A percentile compares a stretch with the other conserved stretches of the same genome.
phyloP scores from a whole-genome alignment of 2,888 invertebrate species.

The Gerris lacustris region DNA sequence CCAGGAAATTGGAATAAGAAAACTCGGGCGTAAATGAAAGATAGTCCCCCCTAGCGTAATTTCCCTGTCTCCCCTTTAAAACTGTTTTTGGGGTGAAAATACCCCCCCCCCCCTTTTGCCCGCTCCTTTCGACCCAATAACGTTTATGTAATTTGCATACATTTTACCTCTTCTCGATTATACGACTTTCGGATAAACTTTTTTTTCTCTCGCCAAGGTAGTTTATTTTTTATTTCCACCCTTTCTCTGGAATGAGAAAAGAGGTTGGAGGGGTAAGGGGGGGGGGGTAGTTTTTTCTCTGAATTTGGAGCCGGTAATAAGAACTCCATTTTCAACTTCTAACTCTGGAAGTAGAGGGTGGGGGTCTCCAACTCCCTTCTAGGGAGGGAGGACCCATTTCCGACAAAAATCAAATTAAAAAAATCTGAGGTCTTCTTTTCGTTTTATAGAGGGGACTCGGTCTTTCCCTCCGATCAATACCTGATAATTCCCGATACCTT shows the following conservation, averaged over 20 bases:
- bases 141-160: conserved; percentile 7
- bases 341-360: too few relatives aligned
- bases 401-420: conserved; percentile 5
- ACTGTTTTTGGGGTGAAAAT: conserved; percentile 16
- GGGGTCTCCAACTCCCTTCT: neutral
- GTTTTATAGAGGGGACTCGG: neutral
- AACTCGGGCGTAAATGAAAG: conserved; percentile 33
- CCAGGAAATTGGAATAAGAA: conserved; percentile 33
- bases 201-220: neutral
- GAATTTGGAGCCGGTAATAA: neutral
- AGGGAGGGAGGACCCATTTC: neutral
- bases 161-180: conserved; percentile 13
- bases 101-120: neutral
- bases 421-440: neutral
- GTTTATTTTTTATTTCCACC: too few relatives aligned
- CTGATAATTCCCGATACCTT: too few relatives aligned
- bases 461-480: too few relatives aligned
- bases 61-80: neutral
- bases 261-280: neutral
- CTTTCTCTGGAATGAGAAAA: too few relatives aligned
- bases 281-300: neutral
- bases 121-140: conserved; percentile 1
- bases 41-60: conserved; percentile 24
- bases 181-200: conserved; percentile 11
- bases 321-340: neutral